A percentile compares a stretch with the other conserved stretches of the same genome.
These are phyloP conservation scores for Microcaecilia unicolor DNA, from an alignment of 2,797 vertebrate species.

Conservation along the genomic window DNA sequence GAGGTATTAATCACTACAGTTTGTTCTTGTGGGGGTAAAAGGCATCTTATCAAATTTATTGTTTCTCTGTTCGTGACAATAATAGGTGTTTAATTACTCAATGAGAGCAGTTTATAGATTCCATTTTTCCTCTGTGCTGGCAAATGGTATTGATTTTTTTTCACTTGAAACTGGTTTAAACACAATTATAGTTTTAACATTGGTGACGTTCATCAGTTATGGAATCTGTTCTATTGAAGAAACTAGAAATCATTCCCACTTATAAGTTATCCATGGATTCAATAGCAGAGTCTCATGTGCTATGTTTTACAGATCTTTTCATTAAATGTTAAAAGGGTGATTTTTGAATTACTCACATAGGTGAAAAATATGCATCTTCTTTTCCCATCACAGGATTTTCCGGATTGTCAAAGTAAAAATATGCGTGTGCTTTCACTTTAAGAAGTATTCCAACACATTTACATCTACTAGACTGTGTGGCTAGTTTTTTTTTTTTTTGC, in stretches of 20 bases:
- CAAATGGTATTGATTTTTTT: conserved; percentile 95
- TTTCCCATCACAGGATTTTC: no score
- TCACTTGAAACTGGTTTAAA: conserved; percentile 89
- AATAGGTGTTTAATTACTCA: conserved; percentile 99
- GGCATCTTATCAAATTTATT: conserved; percentile 89
- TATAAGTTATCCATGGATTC: no score
- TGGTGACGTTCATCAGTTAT: conserved; percentile 58
- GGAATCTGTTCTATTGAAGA: conserved; percentile 37
- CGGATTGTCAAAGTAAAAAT: no score
- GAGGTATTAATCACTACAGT: conserved; percentile 82
- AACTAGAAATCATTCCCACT: conserved; percentile 5
- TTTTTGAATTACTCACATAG: no score
- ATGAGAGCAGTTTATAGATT: conserved; percentile 97
- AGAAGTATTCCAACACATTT: no score
- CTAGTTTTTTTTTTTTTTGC: no score
- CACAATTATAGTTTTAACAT: conserved; percentile 81
- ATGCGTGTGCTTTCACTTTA: no score
- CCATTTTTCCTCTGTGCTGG: conserved; percentile 82
- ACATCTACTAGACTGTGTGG: no score
- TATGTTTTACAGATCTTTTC: no score
- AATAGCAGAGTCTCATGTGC: no score
- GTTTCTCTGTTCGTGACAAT: conserved; percentile 88
- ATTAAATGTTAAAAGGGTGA: no score
- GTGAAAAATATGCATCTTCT: no score
- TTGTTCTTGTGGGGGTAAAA: conserved; percentile 81